phyloP scores from a whole-genome alignment of 1,140 invertebrate species.

The Odontomachus brunneus region DNA sequence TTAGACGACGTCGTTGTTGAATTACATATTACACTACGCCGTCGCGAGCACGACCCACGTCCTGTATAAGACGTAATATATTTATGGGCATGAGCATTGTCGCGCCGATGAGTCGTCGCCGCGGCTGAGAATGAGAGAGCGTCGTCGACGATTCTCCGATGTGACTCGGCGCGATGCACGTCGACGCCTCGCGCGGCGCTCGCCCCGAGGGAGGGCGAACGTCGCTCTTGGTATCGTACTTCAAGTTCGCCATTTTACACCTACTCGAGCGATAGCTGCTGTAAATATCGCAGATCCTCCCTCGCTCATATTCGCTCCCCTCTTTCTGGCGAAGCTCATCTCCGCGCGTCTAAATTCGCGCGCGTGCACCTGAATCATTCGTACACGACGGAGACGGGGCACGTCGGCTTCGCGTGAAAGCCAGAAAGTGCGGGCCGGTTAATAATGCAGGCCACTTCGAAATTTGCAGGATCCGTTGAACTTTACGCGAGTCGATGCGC shows the following conservation, averaged over 20 bases:
- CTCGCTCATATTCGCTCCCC: background rate
- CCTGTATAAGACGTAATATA: too few species aligned
- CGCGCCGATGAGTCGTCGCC: too few species aligned
- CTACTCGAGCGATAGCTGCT: background rate
- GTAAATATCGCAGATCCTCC: conserved; percentile 16
- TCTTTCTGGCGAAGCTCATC: background rate
- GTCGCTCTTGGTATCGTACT: background rate
- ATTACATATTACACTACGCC: too few species aligned
- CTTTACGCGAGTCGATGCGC: conserved; percentile 72
- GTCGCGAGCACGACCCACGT: too few species aligned
- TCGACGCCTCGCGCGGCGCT: too few species aligned
- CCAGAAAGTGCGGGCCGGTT: conserved; percentile 66
- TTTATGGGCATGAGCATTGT: too few species aligned
- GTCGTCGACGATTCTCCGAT: too few species aligned
- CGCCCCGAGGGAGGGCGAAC: too few species aligned
- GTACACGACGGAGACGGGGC: background rate
- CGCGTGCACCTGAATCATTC: background rate
- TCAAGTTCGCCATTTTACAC: background rate
- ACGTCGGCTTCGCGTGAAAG: background rate
- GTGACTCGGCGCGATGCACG: too few species aligned
- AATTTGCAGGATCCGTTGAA: conserved; percentile 73
- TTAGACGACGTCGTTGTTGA: too few species aligned
- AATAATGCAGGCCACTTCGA: conserved; percentile 72
- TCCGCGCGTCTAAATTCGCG: background rate
- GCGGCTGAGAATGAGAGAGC: too few species aligned